Conservation (phyloP, 2,888 invertebrate genomes). For the Heliconius sara region DNA sequence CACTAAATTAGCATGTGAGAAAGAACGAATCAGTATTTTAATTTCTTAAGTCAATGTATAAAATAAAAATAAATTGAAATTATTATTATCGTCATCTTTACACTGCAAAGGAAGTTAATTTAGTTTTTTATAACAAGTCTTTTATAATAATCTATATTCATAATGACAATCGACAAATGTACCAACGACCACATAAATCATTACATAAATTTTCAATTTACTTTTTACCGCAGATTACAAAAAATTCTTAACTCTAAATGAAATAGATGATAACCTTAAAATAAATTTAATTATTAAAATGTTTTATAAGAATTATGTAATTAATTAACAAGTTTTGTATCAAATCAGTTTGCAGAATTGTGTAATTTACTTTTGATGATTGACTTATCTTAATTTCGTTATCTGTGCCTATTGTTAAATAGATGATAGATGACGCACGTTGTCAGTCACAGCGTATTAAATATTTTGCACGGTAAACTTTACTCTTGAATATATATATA, state of each 20-base stretch:
- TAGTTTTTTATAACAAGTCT: not conserved
- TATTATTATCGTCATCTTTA: not conserved
- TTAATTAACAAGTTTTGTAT: not conserved
- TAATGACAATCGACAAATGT: not conserved
- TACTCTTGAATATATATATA: constrained; percentile 37
- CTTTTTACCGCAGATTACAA: not conserved
- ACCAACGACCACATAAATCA: not conserved
- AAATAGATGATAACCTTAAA: not conserved
- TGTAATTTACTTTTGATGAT: not conserved
- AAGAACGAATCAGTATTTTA: not conserved
- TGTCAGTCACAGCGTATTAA: constrained; percentile 34
- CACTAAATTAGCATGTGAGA: constrained; percentile 2
- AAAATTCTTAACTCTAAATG: not conserved
- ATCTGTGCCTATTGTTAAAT: constrained; percentile 30
- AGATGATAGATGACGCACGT: constrained; percentile 37
- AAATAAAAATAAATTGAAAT: not conserved
- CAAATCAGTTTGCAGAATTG: not conserved
- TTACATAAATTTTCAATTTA: not conserved
- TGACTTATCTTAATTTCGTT: constrained; percentile 16
- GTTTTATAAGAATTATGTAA: not conserved
- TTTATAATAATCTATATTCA: not conserved
- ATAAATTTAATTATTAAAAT: not conserved
- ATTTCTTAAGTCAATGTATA: not conserved
- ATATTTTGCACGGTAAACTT: constrained; percentile 44
- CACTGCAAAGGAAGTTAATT: not conserved